These are phyloP conservation scores for Porphyrio hochstetteri DNA, from an alignment of 2,113 vertebrate genomes.

Conservation along the genomic window DNA sequence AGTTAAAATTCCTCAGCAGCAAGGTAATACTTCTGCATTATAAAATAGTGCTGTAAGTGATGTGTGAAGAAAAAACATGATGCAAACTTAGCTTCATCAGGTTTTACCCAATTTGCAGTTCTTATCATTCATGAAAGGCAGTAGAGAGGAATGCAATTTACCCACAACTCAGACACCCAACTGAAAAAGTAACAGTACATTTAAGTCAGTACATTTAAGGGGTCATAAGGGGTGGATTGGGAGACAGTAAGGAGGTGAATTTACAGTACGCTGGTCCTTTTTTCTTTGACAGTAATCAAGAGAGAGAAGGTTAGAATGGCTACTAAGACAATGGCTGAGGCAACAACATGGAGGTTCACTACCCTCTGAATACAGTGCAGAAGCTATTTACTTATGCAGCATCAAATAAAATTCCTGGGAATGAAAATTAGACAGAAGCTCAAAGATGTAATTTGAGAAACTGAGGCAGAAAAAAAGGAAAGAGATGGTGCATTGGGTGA, in stretches of 20 bases:
- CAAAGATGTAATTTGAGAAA: neutral
- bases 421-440: neutral
- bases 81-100: neutral
- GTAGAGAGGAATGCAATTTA: neutral
- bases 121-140: neutral
- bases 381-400: neutral
- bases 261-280: neutral
- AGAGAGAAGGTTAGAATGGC: neutral
- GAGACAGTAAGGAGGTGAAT: neutral
- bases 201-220: neutral
- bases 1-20: slow-evolving; percentile 36
- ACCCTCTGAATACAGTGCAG: neutral
- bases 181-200: neutral
- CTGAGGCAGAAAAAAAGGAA: fast-evolving
- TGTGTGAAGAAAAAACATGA: neutral
- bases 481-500: neutral
- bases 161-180: neutral
- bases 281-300: neutral
- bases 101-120: neutral
- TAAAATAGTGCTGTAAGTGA: neutral
- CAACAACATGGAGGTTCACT: neutral
- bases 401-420: neutral
- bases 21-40: slow-evolving; percentile 6
- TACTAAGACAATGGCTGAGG: neutral
- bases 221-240: neutral